Conservation (phyloP, 2,113 vertebrate genomes). For the Ranitomeya imitator region DNA sequence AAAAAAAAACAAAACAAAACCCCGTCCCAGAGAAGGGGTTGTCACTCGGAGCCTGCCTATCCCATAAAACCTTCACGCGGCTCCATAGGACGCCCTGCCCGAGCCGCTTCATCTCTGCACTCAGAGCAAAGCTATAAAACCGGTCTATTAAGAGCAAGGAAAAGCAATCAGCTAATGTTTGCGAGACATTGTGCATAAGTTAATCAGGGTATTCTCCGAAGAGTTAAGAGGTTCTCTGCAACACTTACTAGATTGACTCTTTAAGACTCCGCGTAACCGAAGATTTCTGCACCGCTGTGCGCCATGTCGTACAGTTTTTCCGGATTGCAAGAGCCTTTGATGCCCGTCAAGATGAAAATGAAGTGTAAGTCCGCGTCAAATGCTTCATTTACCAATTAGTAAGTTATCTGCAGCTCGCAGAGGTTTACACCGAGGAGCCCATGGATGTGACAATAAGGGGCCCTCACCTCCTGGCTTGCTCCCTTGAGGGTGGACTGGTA, state of each 20-base stretch:
- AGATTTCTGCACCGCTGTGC: not conserved
- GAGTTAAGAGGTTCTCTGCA: constrained; percentile 57
- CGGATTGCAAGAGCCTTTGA: not conserved
- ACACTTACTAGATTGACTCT: constrained; percentile 48
- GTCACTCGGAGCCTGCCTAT: not conserved
- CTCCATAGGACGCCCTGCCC: constrained; percentile 6
- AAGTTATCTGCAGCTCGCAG: not conserved
- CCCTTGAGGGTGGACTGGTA: not conserved
- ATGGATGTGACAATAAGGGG: no score
- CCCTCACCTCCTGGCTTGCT: not conserved
- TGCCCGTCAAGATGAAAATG: not conserved
- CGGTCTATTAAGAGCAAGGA: constrained; percentile 34
- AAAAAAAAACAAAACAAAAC: not conserved
- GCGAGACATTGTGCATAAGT: constrained; percentile 45
- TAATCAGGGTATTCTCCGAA: constrained; percentile 51
- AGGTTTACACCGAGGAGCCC: not conserved
- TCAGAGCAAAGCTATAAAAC: constrained; percentile 27
- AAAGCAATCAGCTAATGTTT: constrained; percentile 53
- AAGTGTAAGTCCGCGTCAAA: not conserved
- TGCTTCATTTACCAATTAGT: not conserved
- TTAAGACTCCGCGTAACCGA: not conserved
- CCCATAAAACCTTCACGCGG: constrained; percentile 39
- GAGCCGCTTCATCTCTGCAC: constrained; percentile 10
- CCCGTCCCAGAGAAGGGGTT: not conserved
- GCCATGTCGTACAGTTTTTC: not conserved